Evolutionary conservation across 2,797 vertebrate species (phyloP).

Genomic region (Molossus molossus): DNA sequence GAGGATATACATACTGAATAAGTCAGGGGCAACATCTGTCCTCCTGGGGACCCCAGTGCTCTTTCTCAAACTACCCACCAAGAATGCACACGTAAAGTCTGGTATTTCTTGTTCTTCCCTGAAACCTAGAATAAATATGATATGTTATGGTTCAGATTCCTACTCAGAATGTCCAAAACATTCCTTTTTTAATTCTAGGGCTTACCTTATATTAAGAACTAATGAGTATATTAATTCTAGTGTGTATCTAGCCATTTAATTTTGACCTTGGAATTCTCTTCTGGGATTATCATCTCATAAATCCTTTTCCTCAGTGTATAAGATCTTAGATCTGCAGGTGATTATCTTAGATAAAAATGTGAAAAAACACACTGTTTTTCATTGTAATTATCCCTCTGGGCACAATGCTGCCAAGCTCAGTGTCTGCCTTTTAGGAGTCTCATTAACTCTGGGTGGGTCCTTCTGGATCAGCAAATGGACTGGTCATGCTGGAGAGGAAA

Average conservation of each 20-base stretch:
- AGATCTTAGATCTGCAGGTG: neutral
- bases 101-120: constrained; percentile 83
- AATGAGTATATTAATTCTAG: constrained; percentile 39
- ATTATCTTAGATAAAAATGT: constrained; percentile 29
- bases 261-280: constrained; percentile 4
- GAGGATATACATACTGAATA: constrained; percentile 81
- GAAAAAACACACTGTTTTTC: neutral
- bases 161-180: constrained; percentile 46
- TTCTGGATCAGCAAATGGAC: constrained; percentile 40
- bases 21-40: constrained; percentile 86
- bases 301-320: neutral
- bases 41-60: constrained; percentile 79
- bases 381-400: neutral
- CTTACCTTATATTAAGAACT: neutral
- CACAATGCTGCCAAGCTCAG: neutral
- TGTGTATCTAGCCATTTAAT: neutral
- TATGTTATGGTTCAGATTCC: neutral
- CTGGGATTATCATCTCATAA: neutral
- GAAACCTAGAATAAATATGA: neutral
- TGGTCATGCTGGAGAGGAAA: neutral
- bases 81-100: constrained; percentile 73
- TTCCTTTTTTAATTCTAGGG: constrained; percentile 55
- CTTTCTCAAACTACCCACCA: constrained; percentile 80
- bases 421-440: neutral
- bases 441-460: neutral